Evolutionary conservation across 2,797 vertebrate species (phyloP).

Genomic region (Premnoplex brunnescens): DNA sequence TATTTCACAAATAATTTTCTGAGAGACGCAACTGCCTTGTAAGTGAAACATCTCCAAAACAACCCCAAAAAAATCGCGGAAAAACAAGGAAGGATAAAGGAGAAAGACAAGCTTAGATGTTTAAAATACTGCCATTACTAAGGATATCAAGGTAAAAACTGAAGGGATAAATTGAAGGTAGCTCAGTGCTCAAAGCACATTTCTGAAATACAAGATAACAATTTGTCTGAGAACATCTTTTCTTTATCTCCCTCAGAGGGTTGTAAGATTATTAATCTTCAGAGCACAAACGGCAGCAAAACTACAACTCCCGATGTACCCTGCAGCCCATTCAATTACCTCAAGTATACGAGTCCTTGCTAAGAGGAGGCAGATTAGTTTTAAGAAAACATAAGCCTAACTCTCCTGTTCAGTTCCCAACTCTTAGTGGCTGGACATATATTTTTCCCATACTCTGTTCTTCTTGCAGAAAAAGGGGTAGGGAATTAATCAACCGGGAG

Average conservation of each 20-base stretch:
- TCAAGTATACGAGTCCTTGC: slow-evolving; percentile 28
- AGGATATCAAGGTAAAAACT: slow-evolving; percentile 46
- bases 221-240: slow-evolving; percentile 57
- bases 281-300: slow-evolving; percentile 58
- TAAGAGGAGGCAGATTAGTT: slow-evolving; percentile 22
- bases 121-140: slow-evolving; percentile 39
- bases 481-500: background rate
- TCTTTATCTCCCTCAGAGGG: slow-evolving; percentile 50
- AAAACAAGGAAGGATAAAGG: slow-evolving; percentile 8
- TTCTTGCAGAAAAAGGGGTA: background rate
- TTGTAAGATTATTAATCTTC: slow-evolving; percentile 68
- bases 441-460: background rate
- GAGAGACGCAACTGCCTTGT: background rate
- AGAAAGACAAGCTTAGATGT: background rate
- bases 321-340: slow-evolving; percentile 67
- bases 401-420: background rate
- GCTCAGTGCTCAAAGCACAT: slow-evolving; percentile 41
- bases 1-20: background rate
- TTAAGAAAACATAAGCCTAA: slow-evolving; percentile 58
- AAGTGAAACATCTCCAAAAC: background rate
- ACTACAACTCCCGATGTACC: slow-evolving; percentile 73
- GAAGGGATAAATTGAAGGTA: background rate
- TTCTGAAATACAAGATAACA: slow-evolving; percentile 57
- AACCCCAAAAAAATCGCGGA: background rate
- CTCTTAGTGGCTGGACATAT: background rate